These are phyloP conservation scores for Stratiolaelaps scimitus DNA, from an alignment of 1,140 invertebrate genomes.

Conservation along the genomic window DNA sequence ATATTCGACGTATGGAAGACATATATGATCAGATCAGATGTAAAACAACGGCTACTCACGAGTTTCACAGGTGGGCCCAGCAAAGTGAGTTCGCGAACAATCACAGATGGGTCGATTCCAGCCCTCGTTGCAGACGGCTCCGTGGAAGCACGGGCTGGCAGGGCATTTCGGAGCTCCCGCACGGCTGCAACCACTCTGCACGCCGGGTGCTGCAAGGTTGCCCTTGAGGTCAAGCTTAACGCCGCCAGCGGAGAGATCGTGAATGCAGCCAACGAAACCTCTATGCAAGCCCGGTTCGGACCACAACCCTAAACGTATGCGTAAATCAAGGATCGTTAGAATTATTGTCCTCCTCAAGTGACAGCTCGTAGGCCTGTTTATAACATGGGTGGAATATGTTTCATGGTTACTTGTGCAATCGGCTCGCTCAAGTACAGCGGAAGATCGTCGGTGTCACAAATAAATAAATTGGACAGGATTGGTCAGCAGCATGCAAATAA, in stretches of 20 bases:
- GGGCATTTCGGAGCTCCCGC: constrained; percentile 60
- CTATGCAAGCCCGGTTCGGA: constrained; percentile 62
- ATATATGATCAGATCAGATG: no score
- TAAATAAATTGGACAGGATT: no score
- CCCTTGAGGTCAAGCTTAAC: constrained; percentile 76
- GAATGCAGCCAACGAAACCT: constrained; percentile 87
- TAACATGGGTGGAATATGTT: no score
- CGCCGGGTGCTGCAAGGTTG: constrained; percentile 78
- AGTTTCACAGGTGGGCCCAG: constrained; percentile 79
- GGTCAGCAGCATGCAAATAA: no score
- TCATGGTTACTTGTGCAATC: no score
- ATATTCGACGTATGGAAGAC: no score
- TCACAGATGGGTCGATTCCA: constrained; percentile 95
- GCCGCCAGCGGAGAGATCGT: constrained; percentile 83
- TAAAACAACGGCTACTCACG: constrained; percentile 43
- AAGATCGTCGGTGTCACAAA: no score
- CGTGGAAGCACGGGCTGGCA: constrained; percentile 74
- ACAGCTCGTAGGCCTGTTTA: no score
- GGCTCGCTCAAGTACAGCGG: no score
- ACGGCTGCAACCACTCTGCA: constrained; percentile 67
- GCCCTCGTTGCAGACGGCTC: constrained; percentile 74
- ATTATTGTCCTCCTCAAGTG: no score
- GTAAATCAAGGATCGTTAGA: no score
- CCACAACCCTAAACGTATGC: constrained; percentile 71
- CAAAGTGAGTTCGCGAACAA: constrained; percentile 74